Evolutionary conservation across 2,888 invertebrate genomes (phyloP), one percentile per base, ranked within the genome.

Genomic region (Watsonalla binaria): DNA sequence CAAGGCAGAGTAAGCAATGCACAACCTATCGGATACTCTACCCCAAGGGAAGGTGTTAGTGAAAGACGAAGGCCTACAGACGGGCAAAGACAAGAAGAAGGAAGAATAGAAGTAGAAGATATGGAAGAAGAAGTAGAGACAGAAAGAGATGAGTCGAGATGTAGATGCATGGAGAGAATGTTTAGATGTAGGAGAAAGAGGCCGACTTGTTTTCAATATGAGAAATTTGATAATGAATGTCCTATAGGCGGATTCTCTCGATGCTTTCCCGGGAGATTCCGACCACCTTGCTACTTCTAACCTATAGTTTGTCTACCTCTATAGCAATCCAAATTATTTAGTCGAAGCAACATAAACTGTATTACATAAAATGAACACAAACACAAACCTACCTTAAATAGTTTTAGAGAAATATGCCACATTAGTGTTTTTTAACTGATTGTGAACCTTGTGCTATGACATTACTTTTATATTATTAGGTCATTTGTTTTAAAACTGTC

Each of bases 151-250:
- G 54, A 58, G 0, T 11, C 51, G 0, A 49, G 47, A n/a, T 79
- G 78, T 53, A 53, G 55, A 5, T 78, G 77, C 35, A 56, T 67
- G 56, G 67, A 68, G n/a, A 63, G 60, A 37, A 51, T 65, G 8
- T 68, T 55, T 49, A 62, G 57, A 15, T 57, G 56, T 7, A 61
- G 59, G 24, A 59, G 55, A 6, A 58, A 59, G 35, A 57, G 55
- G 11, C 54, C 61, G 5, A 13, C 53, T 9, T 62, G 56, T n/a
- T 52, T 34, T 42, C 42, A 8, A 11, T 11, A 42, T 11, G 42
- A 42, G 42, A 42, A 42, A 11, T 42, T 42, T 42, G 42, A 42
- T 0, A 42, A 7, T 11, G 42, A 42, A 11, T 42, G 42, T 42
- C 42, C 42, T 5, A 11, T 11, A 2, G 42, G 42, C 11, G 42